A percentile compares a stretch with the other conserved stretches of the same genome.
Evolutionary conservation across 1,140 invertebrate species (phyloP).

Genomic region (Leptinotarsa texana): DNA sequence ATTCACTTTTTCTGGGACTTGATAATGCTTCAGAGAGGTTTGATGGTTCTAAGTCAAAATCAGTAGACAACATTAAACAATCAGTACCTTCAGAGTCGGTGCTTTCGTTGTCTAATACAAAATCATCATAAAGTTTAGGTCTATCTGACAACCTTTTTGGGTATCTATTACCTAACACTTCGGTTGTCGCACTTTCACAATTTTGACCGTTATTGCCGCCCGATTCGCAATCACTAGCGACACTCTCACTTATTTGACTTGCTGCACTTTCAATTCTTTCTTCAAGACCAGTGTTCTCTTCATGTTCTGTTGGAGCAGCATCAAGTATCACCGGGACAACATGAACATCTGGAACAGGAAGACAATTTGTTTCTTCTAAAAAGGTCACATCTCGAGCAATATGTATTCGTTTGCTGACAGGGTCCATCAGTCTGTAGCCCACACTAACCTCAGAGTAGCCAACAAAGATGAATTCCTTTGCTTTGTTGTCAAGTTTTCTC

Average conservation of each 20-base stretch:
- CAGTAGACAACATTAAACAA: slow-evolving; percentile 28
- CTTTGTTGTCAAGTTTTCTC: slow-evolving; percentile 51
- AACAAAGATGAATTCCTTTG: slow-evolving; percentile 53
- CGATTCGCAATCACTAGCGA: slow-evolving; percentile 6
- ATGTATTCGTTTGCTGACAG: slow-evolving; percentile 17
- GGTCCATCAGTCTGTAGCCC: slow-evolving; percentile 51
- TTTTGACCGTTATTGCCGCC: background rate
- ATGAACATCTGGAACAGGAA: background rate
- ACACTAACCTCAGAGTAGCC: slow-evolving; percentile 55
- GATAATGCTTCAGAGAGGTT: slow-evolving; percentile 33
- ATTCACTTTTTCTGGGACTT: slow-evolving; percentile 27
- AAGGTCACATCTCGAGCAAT: slow-evolving; percentile 18
- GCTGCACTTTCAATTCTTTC: slow-evolving; percentile 17
- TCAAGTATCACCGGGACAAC: background rate
- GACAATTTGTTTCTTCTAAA: slow-evolving; percentile 17
- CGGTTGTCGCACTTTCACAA: background rate
- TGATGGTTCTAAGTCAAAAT: slow-evolving; percentile 24
- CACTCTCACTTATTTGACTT: slow-evolving; percentile 1
- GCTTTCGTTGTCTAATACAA: slow-evolving; percentile 8
- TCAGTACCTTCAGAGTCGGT: slow-evolving; percentile 10
- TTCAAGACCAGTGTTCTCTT: background rate
- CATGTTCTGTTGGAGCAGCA: slow-evolving; percentile 7
- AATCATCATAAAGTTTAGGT: slow-evolving; percentile 14
- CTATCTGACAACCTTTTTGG: background rate
- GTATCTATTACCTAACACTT: slow-evolving; percentile 7